Base-by-base conservation (phyloP, 1,140 invertebrate species). In the Drosophila tropicalis region DNA sequence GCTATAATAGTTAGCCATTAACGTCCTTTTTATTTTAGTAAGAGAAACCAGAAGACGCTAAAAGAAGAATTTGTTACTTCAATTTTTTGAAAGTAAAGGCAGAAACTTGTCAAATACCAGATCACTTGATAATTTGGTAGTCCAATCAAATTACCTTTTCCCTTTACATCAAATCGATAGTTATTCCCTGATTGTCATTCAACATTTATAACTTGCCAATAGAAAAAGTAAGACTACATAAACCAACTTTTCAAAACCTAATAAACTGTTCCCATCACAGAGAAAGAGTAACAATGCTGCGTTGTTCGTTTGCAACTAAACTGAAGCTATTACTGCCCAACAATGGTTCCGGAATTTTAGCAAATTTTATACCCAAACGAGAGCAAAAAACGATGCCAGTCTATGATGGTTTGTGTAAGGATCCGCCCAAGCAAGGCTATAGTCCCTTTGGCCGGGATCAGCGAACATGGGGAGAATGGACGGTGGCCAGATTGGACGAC, bases 401-500 rank as follows among this genome's bases (percentile, higher is more conserved):
- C 12, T 70, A 79, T n/a, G 90, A 90, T 36, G 70, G 82, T 36
- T 29, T 67, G 6, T 41, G 62, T 1, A 69, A 71, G 4, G 39
- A 76, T 55, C 85, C 73, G 1, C 66, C 76, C 0, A 82, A 70
- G 32, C 41, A 67, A 57, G 82, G 82, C 10, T 91, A 91, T 15
- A 85, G 86, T 0, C 71, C 90, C 0, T 91, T 91, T 36, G 90
- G 90, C 3, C 54, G 62, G 5, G 19, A 91, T 6, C 90, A 91
- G 44, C 10, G 91, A 54, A 96, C 94, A 87, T 93, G 94, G 90
- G 95, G 93, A 22, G 96, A 97, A 91, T 96, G 94, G 94, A 94
- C 95, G 7, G 81, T 97, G 19, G 96, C 96, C 5, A 92, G 97
- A 91, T 76, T 98, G 2, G 98, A 99, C 91, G 98, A 99, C 93